Evolutionary conservation across 1,140 invertebrate species (phyloP), one percentile per base, ranked within the genome.

Genomic region (Trichonephila clavipes): DNA sequence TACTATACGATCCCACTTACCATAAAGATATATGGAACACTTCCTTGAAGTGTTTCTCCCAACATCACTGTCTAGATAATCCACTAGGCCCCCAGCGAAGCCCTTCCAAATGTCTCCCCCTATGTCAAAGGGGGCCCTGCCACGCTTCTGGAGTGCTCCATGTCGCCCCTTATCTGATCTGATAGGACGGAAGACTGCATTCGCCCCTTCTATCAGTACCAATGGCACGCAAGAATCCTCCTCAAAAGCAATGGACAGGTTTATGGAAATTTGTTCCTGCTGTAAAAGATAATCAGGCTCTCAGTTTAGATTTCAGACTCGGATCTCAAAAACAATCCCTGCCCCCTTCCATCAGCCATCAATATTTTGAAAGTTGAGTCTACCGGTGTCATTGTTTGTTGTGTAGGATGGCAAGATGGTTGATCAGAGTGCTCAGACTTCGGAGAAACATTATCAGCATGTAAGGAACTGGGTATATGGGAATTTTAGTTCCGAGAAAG

Each of bases 11-110:
- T 40, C 69, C 10, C 5, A 77, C 12, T 18, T 40, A 34, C 34
- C 72, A 77, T 77, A 77, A 77, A 77, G 72, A 77, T 77, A 77
- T 51, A 51, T 5, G 72, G 16, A 34, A 77, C 72, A 40, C 34
- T 77, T 77, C 72, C 72, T 40, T 18, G 72, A 77, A 77, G 72
- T 77, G 72, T 77, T 18, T 34, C 72, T 77, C 72, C 72, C 24
- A 77, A 34, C 72, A 77, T 77, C 72, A 77, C 72, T 40, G 72
- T 40, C 72, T 28, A 77, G 72, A 77, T 77, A 77, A 77, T 77
- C 72, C 72, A 0, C 72, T 34, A 4, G 28, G 28, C 12, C 72
- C 72, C 72, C 72, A 77, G 28, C 28, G 72, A 77, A 77, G 72
- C 72, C 72, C 16, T 77, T 77, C 34, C 72, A 77, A 69, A 69